These are phyloP conservation scores for Microctenopoma stevenorrisi DNA, from an alignment of 2,797 vertebrate genomes.

Conservation along the genomic window DNA sequence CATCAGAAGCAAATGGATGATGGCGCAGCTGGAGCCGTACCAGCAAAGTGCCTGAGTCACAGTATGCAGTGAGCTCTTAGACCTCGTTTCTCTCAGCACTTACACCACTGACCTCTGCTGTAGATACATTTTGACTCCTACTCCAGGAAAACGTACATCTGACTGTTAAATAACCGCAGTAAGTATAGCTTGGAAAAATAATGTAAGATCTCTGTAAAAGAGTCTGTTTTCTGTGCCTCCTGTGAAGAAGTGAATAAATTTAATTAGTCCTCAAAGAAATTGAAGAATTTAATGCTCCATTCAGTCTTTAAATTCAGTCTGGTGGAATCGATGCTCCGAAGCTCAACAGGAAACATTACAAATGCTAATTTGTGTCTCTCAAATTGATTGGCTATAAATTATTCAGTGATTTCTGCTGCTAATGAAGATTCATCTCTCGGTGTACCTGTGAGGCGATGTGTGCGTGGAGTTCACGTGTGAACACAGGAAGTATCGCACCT, in stretches of 20 bases:
- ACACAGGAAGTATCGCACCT: slow-evolving; percentile 39
- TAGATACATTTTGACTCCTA: slow-evolving; percentile 21
- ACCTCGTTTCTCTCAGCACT: slow-evolving; percentile 21
- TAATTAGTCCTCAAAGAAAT: slow-evolving; percentile 20
- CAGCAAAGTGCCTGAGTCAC: slow-evolving; percentile 28
- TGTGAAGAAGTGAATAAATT: slow-evolving; percentile 18
- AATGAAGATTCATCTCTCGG: slow-evolving; percentile 67
- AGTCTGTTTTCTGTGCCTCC: not conserved
- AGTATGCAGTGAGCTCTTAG: slow-evolving; percentile 6
- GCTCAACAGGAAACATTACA: slow-evolving; percentile 38
- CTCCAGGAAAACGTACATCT: slow-evolving; percentile 14
- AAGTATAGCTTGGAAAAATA: slow-evolving; percentile 6
- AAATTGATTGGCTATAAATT: slow-evolving; percentile 73
- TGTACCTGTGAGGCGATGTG: slow-evolving; percentile 52
- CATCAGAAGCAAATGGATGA: slow-evolving; percentile 28
- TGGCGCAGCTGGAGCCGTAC: slow-evolving; percentile 19
- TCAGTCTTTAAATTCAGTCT: slow-evolving; percentile 30
- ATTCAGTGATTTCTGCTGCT: slow-evolving; percentile 68
- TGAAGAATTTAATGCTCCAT: not conserved
- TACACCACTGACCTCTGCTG: slow-evolving; percentile 12
- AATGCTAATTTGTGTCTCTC: slow-evolving; percentile 29
- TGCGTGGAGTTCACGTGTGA: slow-evolving; percentile 10
- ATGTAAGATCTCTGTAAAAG: not conserved
- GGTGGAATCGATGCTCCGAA: slow-evolving; percentile 20
- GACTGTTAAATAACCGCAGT: slow-evolving; percentile 11